phyloP scores from a whole-genome alignment of 2,888 invertebrate species.

The Thera obeliscata region DNA sequence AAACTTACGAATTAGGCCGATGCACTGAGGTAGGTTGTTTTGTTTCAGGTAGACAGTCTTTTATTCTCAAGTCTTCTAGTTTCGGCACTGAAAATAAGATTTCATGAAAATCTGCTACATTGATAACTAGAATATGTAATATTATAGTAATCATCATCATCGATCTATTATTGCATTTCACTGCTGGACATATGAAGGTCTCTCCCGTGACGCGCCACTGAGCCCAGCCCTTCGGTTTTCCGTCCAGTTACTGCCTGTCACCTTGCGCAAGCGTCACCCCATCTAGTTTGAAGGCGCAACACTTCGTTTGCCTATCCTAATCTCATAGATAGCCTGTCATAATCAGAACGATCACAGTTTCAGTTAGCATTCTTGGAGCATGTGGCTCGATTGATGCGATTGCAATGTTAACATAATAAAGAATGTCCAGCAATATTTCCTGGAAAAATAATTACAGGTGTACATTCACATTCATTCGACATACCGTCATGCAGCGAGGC shows the following conservation, averaged over 20 bases:
- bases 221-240: too few relatives aligned
- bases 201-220: too few relatives aligned
- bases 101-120: background rate
- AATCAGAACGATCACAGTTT: background rate
- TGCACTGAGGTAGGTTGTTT: constrained; percentile 82
- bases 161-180: too few relatives aligned
- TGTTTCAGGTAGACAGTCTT: constrained; percentile 80
- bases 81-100: constrained; percentile 70
- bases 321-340: too few relatives aligned
- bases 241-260: too few relatives aligned
- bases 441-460: constrained; percentile 24
- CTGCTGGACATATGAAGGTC: too few relatives aligned
- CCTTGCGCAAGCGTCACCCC: too few relatives aligned
- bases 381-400: background rate
- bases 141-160: too few relatives aligned
- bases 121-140: background rate
- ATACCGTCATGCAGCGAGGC: constrained; percentile 75
- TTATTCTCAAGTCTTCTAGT: constrained; percentile 83
- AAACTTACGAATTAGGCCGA: constrained; percentile 80
- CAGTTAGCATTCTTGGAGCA: background rate
- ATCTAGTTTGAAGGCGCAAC: too few relatives aligned
- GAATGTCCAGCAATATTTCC: constrained; percentile 16
- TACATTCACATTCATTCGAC: constrained; percentile 21
- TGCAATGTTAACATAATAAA: background rate
- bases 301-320: too few relatives aligned